Base-by-base conservation (phyloP, 2,888 invertebrate genomes). In the Xestia sexstrigata region DNA sequence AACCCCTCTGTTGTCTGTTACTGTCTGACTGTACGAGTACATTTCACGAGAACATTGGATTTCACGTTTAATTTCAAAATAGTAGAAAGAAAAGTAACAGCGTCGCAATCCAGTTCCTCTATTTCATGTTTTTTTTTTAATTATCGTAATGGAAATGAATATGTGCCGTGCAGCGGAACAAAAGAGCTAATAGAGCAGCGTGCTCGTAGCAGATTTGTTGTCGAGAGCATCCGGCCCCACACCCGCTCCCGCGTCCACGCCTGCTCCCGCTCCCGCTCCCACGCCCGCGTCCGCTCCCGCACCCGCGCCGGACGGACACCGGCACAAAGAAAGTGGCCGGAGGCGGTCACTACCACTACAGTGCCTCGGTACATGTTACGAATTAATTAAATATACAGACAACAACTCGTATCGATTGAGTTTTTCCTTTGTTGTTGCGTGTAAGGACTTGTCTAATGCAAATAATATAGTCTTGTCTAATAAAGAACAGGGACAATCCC, bases 311-410 rank as follows among this genome's bases (percentile, higher is more conserved):
- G 58, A 4, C 13, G 8, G 30, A 62, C 58, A 71, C 39, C 20
- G 35, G 7, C 71, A 65, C 70, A 60, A 60, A 66, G 39, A 58
- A 20, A 20, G n/a, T 45, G 42, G 7, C 76, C 78, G 52, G 55
- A 42, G 23, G 76, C 66, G 26, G 17, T 65, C 26, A 45, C n/a
- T n/a, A n/a, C 39, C 62, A n/a, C 42, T 35, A 26, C 49, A 23
- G 26, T 23, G 45, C 35, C 35, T 1, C 47, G 39, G 30, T 47
- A n/a, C 45, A n/a, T 35, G 67, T 66, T 47, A 79, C 63, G 66
- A 70, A 63, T 70, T 82, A 13, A 82, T 83, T 82, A 78, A 78
- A 78, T 72, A 70, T 58, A 71, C 76, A 26, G 63, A 58, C 52
- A 60, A 58, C 49, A 26, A 47, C 39, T 1, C 1, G 23, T 58